Percentiles rank a stretch among this genome's conserved stretches.
These are phyloP conservation scores for Zosterops lateralis DNA, from an alignment of 2,113 vertebrate genomes.

Conservation along the genomic window DNA sequence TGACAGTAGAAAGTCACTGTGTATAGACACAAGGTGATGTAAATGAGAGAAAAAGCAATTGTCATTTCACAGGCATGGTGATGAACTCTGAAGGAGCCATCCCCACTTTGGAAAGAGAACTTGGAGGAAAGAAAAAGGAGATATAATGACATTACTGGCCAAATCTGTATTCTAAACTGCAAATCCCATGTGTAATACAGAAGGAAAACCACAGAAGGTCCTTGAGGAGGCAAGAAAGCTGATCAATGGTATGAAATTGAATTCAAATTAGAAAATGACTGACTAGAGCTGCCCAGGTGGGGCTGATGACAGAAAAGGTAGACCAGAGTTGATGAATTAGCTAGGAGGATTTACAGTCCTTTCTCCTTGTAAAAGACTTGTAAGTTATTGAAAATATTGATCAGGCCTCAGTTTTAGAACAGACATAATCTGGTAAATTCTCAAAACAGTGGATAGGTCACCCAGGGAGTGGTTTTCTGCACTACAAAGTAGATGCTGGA, in stretches of 20 bases:
- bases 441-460: neutral
- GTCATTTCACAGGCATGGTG: neutral
- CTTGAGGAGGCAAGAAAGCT: neutral
- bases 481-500: neutral
- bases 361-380: neutral
- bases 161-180: neutral
- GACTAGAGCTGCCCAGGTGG: neutral
- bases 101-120: neutral
- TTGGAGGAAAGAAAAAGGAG: neutral
- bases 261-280: neutral
- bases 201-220: neutral
- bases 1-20: neutral
- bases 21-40: neutral
- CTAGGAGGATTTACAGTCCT: neutral
- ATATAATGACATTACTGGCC: rapidly evolving
- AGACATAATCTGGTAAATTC: neutral
- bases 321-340: neutral
- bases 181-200: neutral
- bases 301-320: neutral
- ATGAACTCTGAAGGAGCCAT: neutral
- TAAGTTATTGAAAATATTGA: neutral
- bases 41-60: neutral
- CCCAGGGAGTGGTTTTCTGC: neutral
- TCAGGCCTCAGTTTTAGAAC: neutral
- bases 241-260: neutral